These are phyloP conservation scores for Tyria jacobaeae DNA, from an alignment of 2,888 invertebrate species.

Conservation along the genomic window DNA sequence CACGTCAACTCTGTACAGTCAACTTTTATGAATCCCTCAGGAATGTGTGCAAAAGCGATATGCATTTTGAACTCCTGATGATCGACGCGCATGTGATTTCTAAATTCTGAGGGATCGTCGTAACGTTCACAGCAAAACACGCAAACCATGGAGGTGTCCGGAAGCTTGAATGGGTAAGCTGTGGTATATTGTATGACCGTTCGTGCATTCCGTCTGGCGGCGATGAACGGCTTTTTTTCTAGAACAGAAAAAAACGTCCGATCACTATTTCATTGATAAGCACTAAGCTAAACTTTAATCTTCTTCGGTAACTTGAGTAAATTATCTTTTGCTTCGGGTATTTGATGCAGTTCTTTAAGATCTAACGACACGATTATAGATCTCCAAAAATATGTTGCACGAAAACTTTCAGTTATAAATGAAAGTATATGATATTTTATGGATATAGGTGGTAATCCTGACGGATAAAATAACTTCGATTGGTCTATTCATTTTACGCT, in stretches of 20 bases:
- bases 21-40: conserved; percentile 51
- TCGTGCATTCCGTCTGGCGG: conserved; percentile 53
- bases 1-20: conserved; percentile 54
- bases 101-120: conserved; percentile 53
- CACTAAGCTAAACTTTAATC: neutral
- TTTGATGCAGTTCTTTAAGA: neutral
- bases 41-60: conserved; percentile 51
- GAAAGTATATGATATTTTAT: too few relatives aligned
- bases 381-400: neutral
- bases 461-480: too few relatives aligned
- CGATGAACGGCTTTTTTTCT: conserved; percentile 48
- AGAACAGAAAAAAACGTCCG: conserved; percentile 56
- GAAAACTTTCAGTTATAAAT: neutral
- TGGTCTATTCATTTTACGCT: too few relatives aligned
- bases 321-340: too few relatives aligned
- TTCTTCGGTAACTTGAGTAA: neutral
- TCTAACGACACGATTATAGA: too few relatives aligned
- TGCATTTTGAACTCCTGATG: conserved; percentile 50
- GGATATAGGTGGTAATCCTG: too few relatives aligned
- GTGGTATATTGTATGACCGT: conserved; percentile 51
- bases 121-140: conserved; percentile 58
- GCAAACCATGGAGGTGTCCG: conserved; percentile 50
- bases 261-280: conserved; percentile 35
- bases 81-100: conserved; percentile 54
- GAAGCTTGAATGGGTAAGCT: conserved; percentile 56